phyloP scores from a whole-genome alignment of 2,797 vertebrate genomes.

The Pygocentrus nattereri region DNA sequence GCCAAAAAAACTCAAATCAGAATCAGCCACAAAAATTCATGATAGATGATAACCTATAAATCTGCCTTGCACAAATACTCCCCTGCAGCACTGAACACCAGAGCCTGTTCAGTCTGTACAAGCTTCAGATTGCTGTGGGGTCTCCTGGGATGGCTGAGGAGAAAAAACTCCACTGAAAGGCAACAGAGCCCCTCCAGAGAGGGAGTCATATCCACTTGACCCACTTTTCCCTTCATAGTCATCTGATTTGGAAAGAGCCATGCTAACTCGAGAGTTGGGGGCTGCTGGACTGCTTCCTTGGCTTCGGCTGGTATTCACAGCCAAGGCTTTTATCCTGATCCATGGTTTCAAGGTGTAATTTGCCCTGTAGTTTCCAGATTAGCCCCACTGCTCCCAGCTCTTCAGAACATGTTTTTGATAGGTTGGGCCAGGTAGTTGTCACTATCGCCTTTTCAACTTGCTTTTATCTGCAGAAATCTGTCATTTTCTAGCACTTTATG shows the following conservation, averaged over 20 bases:
- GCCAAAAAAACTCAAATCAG: neutral
- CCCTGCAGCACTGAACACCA: neutral
- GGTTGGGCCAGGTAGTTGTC: too few relatives aligned
- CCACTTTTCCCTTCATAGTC: conserved; percentile 53
- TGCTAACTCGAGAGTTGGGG: conserved; percentile 39
- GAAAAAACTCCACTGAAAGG: conserved; percentile 35
- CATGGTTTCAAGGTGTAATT: conserved; percentile 46
- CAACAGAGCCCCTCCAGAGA: conserved; percentile 50
- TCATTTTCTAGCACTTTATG: too few relatives aligned
- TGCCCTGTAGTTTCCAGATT: conserved; percentile 31
- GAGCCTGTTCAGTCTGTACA: conserved; percentile 7
- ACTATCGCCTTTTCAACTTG: too few relatives aligned
- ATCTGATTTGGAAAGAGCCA: conserved; percentile 33
- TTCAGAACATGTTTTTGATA: neutral
- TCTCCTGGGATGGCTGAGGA: conserved; percentile 28
- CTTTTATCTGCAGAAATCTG: too few relatives aligned
- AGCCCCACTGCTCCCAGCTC: conserved; percentile 1
- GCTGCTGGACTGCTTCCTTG: conserved; percentile 29
- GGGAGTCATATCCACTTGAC: conserved; percentile 57
- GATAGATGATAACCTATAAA: conserved; percentile 20
- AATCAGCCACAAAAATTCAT: neutral
- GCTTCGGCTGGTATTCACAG: conserved; percentile 34
- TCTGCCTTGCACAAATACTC: neutral
- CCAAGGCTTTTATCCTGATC: conserved; percentile 36
- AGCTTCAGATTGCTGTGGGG: neutral